phyloP scores from a whole-genome alignment of 2,797 vertebrate species.

The Bucorvus abyssinicus region DNA sequence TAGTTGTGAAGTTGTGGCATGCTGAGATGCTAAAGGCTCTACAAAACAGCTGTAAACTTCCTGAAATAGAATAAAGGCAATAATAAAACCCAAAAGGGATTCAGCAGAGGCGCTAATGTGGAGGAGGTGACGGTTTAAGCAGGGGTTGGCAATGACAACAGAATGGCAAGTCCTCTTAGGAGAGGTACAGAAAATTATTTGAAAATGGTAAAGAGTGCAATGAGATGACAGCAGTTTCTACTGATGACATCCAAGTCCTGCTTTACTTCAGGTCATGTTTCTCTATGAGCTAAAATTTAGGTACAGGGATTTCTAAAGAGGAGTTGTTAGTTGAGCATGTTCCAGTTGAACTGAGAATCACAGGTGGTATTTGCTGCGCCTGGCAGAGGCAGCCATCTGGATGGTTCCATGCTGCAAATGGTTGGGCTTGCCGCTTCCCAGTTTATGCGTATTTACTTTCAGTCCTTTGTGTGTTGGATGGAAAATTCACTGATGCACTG shows the following conservation, averaged over 20 bases:
- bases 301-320: background rate
- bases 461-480: background rate
- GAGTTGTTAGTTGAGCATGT: background rate
- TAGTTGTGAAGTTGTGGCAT: background rate
- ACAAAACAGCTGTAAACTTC: background rate
- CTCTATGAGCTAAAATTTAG: background rate
- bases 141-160: background rate
- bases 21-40: background rate
- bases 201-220: background rate
- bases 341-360: background rate
- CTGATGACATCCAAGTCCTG: background rate
- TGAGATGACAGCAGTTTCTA: background rate
- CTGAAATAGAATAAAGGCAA: background rate
- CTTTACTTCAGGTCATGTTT: background rate
- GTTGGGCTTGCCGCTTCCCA: background rate
- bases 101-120: background rate
- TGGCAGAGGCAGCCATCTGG: background rate
- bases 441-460: accelerated
- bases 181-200: background rate
- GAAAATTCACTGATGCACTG: background rate
- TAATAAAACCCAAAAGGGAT: background rate
- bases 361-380: background rate
- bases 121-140: background rate
- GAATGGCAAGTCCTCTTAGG: background rate
- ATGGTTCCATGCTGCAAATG: background rate